A percentile compares a stretch with the other conserved stretches of the same genome.
Evolutionary conservation across 2,888 invertebrate species (phyloP).

Genomic region (Polydrusus cervinus): DNA sequence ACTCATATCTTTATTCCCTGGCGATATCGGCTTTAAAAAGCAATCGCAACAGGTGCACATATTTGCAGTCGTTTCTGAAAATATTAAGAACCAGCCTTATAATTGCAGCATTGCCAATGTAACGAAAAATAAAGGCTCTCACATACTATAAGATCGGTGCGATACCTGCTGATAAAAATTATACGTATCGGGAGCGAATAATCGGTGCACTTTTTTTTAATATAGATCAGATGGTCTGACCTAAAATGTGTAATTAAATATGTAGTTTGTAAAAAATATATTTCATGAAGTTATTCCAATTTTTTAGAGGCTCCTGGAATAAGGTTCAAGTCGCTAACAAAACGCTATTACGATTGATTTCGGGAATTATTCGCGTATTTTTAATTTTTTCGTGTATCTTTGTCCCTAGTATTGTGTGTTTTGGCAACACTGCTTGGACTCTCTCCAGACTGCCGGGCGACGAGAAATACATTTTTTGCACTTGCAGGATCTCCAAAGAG

Average conservation of each 20-base stretch:
- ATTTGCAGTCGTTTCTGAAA: conserved; percentile 39
- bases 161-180: no score
- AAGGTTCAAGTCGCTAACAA: no score
- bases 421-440: conserved; percentile 32
- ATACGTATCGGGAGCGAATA: no score
- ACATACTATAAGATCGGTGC: no score
- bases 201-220: no score
- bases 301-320: no score
- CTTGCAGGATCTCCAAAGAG: conserved; percentile 27
- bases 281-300: no score
- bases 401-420: background rate
- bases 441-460: conserved; percentile 41
- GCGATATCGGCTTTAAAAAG: conserved; percentile 27
- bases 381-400: no score
- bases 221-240: no score
- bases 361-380: background rate
- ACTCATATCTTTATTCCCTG: conserved; percentile 13
- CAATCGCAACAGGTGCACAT: conserved; percentile 49
- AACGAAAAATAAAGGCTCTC: background rate
- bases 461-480: conserved; percentile 35
- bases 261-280: no score
- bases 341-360: background rate
- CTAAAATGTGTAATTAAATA: no score
- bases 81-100: conserved; percentile 28
- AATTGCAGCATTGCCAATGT: conserved; percentile 25